A percentile compares a stretch with the other conserved stretches of the same genome.
These are phyloP conservation scores for Heteropelma amictum DNA, from an alignment of 2,888 invertebrate genomes.

Conservation along the genomic window DNA sequence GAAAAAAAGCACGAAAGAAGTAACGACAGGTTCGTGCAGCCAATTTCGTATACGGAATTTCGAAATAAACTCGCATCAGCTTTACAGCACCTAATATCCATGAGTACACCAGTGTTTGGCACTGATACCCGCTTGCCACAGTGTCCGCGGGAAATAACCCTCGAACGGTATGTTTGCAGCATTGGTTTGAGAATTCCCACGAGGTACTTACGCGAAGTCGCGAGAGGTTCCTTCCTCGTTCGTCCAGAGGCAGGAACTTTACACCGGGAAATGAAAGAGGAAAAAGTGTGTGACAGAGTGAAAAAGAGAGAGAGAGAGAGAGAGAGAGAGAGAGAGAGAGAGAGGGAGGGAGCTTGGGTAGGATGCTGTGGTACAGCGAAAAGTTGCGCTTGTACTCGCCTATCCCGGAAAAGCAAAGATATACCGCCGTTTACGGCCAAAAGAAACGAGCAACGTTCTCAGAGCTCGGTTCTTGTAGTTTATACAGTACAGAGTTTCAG, in stretches of 20 bases:
- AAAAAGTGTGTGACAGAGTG: background rate
- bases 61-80: conserved; percentile 75
- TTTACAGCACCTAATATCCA: conserved; percentile 74
- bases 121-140: conserved; percentile 66
- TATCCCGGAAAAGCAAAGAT: conserved; percentile 61
- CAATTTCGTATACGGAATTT: conserved; percentile 67
- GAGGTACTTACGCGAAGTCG: conserved; percentile 37
- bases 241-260: conserved; percentile 22
- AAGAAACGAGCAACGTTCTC: conserved; percentile 61
- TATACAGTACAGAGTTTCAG: conserved; percentile 37
- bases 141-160: background rate
- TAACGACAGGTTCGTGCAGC: conserved; percentile 10
- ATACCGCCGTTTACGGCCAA: conserved; percentile 58
- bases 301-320: background rate
- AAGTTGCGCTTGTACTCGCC: conserved; percentile 36
- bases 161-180: conserved; percentile 5
- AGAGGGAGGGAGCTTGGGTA: conserved; percentile 14
- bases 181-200: conserved; percentile 33
- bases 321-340: background rate
- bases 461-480: conserved; percentile 59
- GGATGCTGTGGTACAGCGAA: conserved; percentile 47
- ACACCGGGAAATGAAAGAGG: conserved; percentile 15
- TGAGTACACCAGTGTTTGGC: conserved; percentile 75
- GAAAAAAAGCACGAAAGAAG: conserved; percentile 1
- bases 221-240: background rate